Evolutionary conservation across 2,888 invertebrate species (phyloP).

Genomic region (Eubasilissa splendida): DNA sequence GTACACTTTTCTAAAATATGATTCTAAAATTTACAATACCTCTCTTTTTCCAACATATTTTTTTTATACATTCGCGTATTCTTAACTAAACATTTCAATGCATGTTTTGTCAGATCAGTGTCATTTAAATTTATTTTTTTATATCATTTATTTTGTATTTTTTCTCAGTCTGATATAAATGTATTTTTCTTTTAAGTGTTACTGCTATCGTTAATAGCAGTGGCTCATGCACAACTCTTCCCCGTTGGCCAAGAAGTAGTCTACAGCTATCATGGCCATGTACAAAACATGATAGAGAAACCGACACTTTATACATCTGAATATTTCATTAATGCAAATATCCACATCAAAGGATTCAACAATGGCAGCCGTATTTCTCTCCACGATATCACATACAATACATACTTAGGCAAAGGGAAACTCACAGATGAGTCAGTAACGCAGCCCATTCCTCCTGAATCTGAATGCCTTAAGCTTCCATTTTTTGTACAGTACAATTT

Average conservation of each 20-base stretch:
- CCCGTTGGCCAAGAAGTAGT: constrained; percentile 62
- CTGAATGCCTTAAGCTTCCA: constrained; percentile 59
- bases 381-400: constrained; percentile 19
- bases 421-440: neutral
- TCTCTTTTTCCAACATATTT: too few relatives aligned
- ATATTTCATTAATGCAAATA: constrained; percentile 62
- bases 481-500: constrained; percentile 60
- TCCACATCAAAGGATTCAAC: constrained; percentile 62
- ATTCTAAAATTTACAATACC: too few relatives aligned
- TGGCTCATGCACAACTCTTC: constrained; percentile 50
- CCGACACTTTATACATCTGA: constrained; percentile 63
- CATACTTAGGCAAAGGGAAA: constrained; percentile 22
- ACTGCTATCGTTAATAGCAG: constrained; percentile 28
- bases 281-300: constrained; percentile 63
- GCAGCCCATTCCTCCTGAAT: constrained; percentile 58
- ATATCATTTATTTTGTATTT: too few relatives aligned
- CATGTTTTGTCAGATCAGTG: neutral
- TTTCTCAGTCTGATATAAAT: too few relatives aligned
- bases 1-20: too few relatives aligned
- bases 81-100: neutral
- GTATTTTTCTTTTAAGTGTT: constrained; percentile 25
- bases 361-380: constrained; percentile 61
- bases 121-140: neutral
- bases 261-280: constrained; percentile 65
- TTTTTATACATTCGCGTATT: too few relatives aligned